Conservation (phyloP, 2,888 invertebrate genomes). For the Argyresthia albistria region DNA sequence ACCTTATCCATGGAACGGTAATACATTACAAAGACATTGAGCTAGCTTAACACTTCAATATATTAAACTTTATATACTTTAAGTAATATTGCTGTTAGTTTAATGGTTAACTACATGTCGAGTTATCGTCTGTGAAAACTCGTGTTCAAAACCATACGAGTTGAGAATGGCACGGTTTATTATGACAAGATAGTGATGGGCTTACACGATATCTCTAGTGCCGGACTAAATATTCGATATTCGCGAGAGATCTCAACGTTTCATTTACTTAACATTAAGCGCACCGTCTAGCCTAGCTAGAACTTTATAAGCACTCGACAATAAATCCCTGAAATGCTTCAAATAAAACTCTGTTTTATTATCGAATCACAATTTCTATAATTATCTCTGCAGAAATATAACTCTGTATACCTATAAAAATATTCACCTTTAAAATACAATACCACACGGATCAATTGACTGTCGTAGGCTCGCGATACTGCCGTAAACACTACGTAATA, state of each 20-base stretch:
- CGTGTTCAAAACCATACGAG: constrained; percentile 23
- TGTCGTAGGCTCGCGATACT: constrained; percentile 35
- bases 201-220: constrained; percentile 39
- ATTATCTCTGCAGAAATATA: constrained; percentile 56
- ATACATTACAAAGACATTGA: constrained; percentile 64
- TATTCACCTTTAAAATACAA: constrained; percentile 43
- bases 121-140: constrained; percentile 30
- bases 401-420: constrained; percentile 45
- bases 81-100: constrained; percentile 70
- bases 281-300: constrained; percentile 63
- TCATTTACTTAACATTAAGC: constrained; percentile 34
- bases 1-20: constrained; percentile 69
- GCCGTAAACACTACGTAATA: constrained; percentile 25
- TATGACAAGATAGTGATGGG: constrained; percentile 59
- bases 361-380: constrained; percentile 52
- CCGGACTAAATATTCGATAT: constrained; percentile 21
- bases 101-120: constrained; percentile 47
- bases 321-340: constrained; percentile 61
- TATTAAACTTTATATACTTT: constrained; percentile 47
- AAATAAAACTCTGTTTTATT: constrained; percentile 72
- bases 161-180: constrained; percentile 60
- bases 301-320: constrained; percentile 51
- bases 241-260: constrained; percentile 34
- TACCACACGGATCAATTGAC: constrained; percentile 54
- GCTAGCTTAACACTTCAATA: constrained; percentile 65